These are phyloP conservation scores for Acromyrmex heyeri DNA, from an alignment of 1,140 invertebrate species.

Conservation along the genomic window DNA sequence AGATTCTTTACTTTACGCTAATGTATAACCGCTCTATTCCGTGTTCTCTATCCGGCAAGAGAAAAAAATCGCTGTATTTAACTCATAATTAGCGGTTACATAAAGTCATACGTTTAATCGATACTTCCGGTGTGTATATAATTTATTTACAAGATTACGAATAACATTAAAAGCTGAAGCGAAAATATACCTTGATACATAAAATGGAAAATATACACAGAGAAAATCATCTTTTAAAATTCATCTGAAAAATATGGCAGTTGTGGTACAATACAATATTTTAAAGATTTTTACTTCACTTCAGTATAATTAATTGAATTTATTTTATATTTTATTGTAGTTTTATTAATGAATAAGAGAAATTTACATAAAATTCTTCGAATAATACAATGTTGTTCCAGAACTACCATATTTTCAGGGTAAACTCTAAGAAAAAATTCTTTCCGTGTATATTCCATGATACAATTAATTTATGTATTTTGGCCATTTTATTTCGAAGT, in stretches of 20 bases:
- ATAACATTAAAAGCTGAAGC: neutral
- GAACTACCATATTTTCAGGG: too few relatives aligned
- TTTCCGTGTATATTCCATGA: neutral
- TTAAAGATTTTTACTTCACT: too few relatives aligned
- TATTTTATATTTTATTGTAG: too few relatives aligned
- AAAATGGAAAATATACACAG: slow-evolving; percentile 9
- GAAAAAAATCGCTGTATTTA: slow-evolving; percentile 50
- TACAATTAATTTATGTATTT: slow-evolving; percentile 2
- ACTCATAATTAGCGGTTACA: slow-evolving; percentile 42
- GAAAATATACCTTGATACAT: neutral
- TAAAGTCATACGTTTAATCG: slow-evolving; percentile 28
- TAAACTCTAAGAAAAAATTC: too few relatives aligned
- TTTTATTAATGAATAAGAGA: too few relatives aligned
- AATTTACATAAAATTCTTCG: too few relatives aligned
- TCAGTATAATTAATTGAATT: too few relatives aligned
- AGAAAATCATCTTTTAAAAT: too few relatives aligned
- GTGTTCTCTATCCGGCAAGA: slow-evolving; percentile 13
- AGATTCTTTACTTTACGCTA: slow-evolving; percentile 9
- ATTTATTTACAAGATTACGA: slow-evolving; percentile 31
- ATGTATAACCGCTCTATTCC: slow-evolving; percentile 28
- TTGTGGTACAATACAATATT: too few relatives aligned
- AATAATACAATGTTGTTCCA: too few relatives aligned
- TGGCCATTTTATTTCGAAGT: neutral
- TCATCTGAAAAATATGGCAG: too few relatives aligned
- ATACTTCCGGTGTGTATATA: slow-evolving; percentile 41